These are phyloP conservation scores for Ptilorrhoa leucosticta DNA, from an alignment of 2,113 vertebrate species.

Conservation along the genomic window DNA sequence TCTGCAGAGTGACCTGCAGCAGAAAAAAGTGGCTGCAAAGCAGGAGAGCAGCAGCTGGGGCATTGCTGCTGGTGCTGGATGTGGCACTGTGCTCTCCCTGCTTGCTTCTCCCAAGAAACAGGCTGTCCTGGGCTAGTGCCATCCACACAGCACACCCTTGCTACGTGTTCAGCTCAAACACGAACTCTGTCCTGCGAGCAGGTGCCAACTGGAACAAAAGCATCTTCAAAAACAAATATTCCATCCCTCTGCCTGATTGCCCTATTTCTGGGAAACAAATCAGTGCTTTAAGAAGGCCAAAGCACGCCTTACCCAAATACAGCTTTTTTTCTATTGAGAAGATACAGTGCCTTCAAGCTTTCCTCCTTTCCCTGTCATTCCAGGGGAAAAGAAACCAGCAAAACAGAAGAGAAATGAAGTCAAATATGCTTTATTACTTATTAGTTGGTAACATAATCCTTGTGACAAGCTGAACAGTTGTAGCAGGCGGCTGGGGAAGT, in stretches of 20 bases:
- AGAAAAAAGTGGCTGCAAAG: background rate
- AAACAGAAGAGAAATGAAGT: slow-evolving; percentile 45
- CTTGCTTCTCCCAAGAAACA: background rate
- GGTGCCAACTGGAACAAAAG: background rate
- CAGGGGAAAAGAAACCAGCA: background rate
- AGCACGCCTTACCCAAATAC: background rate
- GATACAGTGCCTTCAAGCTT: background rate
- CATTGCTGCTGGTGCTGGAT: background rate
- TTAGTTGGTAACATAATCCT: slow-evolving; percentile 81
- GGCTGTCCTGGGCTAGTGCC: background rate
- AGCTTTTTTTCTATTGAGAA: background rate
- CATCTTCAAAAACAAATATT: background rate
- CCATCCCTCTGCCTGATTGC: background rate
- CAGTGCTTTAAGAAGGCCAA: slow-evolving; percentile 10
- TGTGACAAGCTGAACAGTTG: slow-evolving; percentile 80
- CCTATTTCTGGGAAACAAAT: background rate
- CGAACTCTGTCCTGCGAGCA: background rate
- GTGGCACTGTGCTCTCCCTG: background rate
- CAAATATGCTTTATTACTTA: slow-evolving; percentile 82
- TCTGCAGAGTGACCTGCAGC: background rate
- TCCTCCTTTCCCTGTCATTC: background rate
- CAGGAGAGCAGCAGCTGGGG: background rate
- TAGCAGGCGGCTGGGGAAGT: slow-evolving; percentile 76
- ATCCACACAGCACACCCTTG: background rate
- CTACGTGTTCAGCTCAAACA: accelerated